A percentile compares a stretch with the other conserved stretches of the same genome.
phyloP scores from a whole-genome alignment of 1,140 invertebrate species.

The Oryzaephilus surinamensis region DNA sequence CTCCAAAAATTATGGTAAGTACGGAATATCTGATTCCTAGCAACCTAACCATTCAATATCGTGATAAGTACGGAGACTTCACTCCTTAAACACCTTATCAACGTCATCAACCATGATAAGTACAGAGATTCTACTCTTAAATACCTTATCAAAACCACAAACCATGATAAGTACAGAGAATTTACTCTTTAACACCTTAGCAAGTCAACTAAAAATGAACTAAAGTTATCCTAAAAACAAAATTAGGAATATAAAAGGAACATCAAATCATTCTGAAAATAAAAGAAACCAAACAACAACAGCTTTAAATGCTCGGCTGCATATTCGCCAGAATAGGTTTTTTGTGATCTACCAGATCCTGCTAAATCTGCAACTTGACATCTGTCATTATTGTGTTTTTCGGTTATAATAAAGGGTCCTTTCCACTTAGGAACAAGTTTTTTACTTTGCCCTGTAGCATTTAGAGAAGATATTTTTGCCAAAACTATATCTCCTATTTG shows the following conservation, averaged over 20 bases:
- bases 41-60: too few relatives aligned
- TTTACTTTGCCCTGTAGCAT: slow-evolving; percentile 14
- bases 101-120: too few relatives aligned
- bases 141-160: too few relatives aligned
- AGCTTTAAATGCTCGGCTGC: slow-evolving; percentile 1
- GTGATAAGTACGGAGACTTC: too few relatives aligned
- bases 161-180: too few relatives aligned
- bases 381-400: slow-evolving; percentile 19
- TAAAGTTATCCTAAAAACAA: slow-evolving; percentile 18
- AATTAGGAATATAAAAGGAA: slow-evolving; percentile 21
- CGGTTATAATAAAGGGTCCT: slow-evolving; percentile 15
- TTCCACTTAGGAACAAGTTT: slow-evolving; percentile 23
- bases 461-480: slow-evolving; percentile 9
- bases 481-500: slow-evolving; percentile 4
- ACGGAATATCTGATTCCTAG: too few relatives aligned
- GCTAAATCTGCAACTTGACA: slow-evolving; percentile 20
- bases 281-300: slow-evolving; percentile 1
- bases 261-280: too few relatives aligned
- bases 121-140: too few relatives aligned
- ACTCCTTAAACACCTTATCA: too few relatives aligned
- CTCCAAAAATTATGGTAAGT: too few relatives aligned
- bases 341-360: slow-evolving; percentile 2
- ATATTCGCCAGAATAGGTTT: slow-evolving; percentile 2
- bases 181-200: too few relatives aligned
- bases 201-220: too few relatives aligned